Conservation (phyloP, 2,113 vertebrate species). For the Artemisiospiza belli region DNA sequence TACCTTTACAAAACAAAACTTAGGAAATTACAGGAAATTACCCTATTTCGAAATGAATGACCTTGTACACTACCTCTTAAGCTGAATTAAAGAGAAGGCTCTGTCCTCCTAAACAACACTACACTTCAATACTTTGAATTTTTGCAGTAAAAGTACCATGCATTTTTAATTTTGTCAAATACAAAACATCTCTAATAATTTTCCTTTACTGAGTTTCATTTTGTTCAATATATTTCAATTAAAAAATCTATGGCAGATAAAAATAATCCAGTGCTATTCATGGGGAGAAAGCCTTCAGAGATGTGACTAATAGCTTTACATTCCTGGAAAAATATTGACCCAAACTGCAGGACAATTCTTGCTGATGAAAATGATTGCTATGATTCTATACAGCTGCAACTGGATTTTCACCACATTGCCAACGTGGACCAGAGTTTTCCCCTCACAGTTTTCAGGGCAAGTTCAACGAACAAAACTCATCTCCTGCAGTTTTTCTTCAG, state of each 20-base stretch:
- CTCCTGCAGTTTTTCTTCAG: neutral
- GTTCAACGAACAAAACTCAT: neutral
- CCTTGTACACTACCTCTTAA: neutral
- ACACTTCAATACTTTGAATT: neutral
- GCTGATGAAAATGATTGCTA: neutral
- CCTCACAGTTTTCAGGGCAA: neutral
- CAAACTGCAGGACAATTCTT: neutral
- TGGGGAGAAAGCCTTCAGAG: neutral
- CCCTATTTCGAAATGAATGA: neutral
- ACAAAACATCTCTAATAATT: neutral
- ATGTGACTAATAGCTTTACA: neutral
- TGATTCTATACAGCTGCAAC: neutral
- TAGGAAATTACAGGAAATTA: neutral
- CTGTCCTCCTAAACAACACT: neutral
- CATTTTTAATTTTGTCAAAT: neutral
- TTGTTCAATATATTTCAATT: neutral
- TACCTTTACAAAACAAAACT: conserved; percentile 6
- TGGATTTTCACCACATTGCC: neutral
- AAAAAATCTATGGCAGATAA: neutral
- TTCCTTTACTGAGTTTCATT: neutral
- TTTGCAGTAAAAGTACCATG: neutral
- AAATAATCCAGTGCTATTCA: neutral
- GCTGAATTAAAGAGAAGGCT: neutral
- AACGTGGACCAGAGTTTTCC: neutral
- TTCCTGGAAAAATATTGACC: neutral